These are phyloP conservation scores for Cyclophora albipunctata DNA, from an alignment of 2,888 invertebrate species.

Conservation along the genomic window DNA sequence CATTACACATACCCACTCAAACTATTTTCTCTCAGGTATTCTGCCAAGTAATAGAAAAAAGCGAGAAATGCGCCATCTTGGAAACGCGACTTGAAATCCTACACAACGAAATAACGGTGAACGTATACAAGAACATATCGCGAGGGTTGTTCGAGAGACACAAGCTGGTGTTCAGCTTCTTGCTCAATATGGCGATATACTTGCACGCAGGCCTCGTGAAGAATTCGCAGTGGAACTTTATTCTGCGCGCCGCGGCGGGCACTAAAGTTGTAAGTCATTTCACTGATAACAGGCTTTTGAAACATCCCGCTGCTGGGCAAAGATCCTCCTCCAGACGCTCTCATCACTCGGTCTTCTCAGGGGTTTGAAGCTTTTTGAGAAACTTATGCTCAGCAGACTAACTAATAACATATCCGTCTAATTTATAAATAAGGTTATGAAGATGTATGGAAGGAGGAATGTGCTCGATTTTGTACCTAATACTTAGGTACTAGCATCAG, in stretches of 20 bases:
- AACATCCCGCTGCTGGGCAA: no score
- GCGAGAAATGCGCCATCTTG: slow-evolving; percentile 80
- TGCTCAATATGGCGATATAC: slow-evolving; percentile 85
- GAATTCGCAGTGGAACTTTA: slow-evolving; percentile 83
- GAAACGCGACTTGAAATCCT: slow-evolving; percentile 81
- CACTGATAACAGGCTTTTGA: no score
- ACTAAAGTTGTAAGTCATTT: slow-evolving; percentile 52
- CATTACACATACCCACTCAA: no score
- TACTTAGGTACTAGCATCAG: no score
- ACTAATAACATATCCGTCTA: no score
- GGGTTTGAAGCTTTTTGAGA: no score
- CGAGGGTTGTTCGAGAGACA: slow-evolving; percentile 93
- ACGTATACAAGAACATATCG: slow-evolving; percentile 90
- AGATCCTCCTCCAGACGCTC: no score
- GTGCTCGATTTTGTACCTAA: no score
- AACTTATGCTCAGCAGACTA: no score
- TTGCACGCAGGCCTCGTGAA: slow-evolving; percentile 77
- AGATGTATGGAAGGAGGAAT: no score
- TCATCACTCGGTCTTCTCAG: no score
- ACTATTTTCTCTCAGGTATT: slow-evolving; percentile 75
- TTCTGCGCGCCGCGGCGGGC: slow-evolving; percentile 83
- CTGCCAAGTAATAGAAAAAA: slow-evolving; percentile 85
- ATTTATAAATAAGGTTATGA: no score
- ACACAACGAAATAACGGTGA: slow-evolving; percentile 84
- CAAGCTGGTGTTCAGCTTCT: slow-evolving; percentile 91